Evolutionary conservation across 2,888 invertebrate species (phyloP).

Genomic region (Caenorhabditis drosophilae): DNA sequence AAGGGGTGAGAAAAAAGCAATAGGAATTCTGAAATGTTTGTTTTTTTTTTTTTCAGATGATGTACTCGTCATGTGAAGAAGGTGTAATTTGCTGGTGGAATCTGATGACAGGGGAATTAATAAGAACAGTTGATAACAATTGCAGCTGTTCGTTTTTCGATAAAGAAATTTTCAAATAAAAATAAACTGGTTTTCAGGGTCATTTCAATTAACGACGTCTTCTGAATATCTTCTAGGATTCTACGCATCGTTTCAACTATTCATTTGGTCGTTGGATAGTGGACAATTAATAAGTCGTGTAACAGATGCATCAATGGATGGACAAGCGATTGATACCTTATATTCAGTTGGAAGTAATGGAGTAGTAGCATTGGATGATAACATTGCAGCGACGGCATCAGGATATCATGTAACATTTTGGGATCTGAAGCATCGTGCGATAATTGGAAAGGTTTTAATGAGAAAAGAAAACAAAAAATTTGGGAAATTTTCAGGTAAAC

Average conservation of each 20-base stretch:
- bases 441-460: conserved; percentile 47
- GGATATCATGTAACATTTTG: conserved; percentile 55
- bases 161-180: no score
- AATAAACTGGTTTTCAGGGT: conserved; percentile 19
- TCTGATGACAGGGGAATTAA: conserved; percentile 38
- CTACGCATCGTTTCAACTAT: conserved; percentile 32
- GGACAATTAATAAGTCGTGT: conserved; percentile 23
- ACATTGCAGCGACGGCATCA: conserved; percentile 47
- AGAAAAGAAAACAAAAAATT: no score
- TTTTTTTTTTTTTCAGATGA: conserved; percentile 24
- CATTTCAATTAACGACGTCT: conserved; percentile 30
- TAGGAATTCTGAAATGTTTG: background rate
- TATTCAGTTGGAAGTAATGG: conserved; percentile 35
- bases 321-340: conserved; percentile 8
- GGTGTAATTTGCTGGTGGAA: conserved; percentile 66
- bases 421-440: conserved; percentile 52
- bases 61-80: conserved; percentile 56
- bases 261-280: conserved; percentile 25
- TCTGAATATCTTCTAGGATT: conserved; percentile 32
- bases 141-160: conserved; percentile 6
- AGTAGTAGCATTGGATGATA: conserved; percentile 44
- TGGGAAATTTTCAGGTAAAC: conserved; percentile 44
- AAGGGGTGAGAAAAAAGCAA: conserved; percentile 10
- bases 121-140: conserved; percentile 31
- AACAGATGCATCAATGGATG: conserved; percentile 25